Evolutionary conservation across 2,888 invertebrate genomes (phyloP).

Genomic region (Aromia moschata): DNA sequence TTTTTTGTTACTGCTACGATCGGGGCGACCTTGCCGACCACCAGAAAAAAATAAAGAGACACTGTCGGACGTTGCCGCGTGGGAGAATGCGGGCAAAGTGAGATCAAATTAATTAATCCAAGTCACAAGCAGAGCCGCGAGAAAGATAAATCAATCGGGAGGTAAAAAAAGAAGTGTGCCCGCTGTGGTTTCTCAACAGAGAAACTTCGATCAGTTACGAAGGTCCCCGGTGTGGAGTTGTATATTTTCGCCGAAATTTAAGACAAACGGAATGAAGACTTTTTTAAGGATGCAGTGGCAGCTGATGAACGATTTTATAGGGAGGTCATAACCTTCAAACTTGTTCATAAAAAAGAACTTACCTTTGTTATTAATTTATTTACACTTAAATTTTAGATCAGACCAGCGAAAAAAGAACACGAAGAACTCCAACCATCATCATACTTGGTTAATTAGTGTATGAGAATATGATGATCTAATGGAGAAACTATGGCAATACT

Average conservation of each 20-base stretch:
- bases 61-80: constrained; percentile 17
- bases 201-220: constrained; percentile 25
- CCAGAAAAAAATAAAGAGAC: constrained; percentile 8
- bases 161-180: constrained; percentile 21
- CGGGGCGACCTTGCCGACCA: not conserved
- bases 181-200: constrained; percentile 21
- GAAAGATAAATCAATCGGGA: constrained; percentile 45
- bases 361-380: too few species aligned
- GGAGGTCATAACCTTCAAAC: too few species aligned
- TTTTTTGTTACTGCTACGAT: too few species aligned
- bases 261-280: constrained; percentile 3
- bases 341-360: too few species aligned
- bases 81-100: constrained; percentile 10
- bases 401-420: too few species aligned
- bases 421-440: too few species aligned
- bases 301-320: too few species aligned
- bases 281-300: too few species aligned
- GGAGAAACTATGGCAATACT: too few species aligned
- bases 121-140: constrained; percentile 49
- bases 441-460: too few species aligned
- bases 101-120: constrained; percentile 50
- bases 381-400: too few species aligned
- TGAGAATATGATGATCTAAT: too few species aligned
- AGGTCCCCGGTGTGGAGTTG: constrained; percentile 19
- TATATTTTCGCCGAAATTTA: constrained; percentile 12